These are phyloP conservation scores for Antheraea pernyi DNA, from an alignment of 1,140 invertebrate species.

Conservation along the genomic window DNA sequence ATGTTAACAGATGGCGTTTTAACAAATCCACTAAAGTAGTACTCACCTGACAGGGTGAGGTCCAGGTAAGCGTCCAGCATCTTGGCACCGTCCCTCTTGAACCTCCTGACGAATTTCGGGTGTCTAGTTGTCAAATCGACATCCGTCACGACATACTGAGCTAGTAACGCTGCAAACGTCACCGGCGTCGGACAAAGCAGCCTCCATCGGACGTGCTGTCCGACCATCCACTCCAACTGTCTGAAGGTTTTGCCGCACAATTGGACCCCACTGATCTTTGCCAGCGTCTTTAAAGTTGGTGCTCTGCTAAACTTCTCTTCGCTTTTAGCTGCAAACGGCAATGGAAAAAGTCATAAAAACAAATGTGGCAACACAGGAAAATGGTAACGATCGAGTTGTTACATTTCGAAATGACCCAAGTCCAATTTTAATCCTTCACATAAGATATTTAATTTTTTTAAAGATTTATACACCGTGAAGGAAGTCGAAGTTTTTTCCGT, in stretches of 20 bases:
- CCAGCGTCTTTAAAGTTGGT: slow-evolving; percentile 74
- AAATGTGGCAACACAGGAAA: too few species aligned
- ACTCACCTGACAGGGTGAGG: slow-evolving; percentile 66
- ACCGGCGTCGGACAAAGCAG: slow-evolving; percentile 78
- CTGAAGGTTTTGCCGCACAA: slow-evolving; percentile 75
- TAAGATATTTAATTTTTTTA: too few species aligned
- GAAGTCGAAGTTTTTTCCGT: too few species aligned
- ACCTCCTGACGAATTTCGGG: slow-evolving; percentile 62
- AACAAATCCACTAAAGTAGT: too few species aligned
- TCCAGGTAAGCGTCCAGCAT: slow-evolving; percentile 62
- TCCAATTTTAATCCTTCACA: too few species aligned
- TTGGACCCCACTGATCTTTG: slow-evolving; percentile 63
- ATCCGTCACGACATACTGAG: slow-evolving; percentile 71
- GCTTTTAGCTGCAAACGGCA: slow-evolving; percentile 78
- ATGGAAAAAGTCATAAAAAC: too few species aligned
- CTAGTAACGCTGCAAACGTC: slow-evolving; percentile 79
- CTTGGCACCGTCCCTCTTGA: slow-evolving; percentile 60
- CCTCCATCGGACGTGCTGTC: slow-evolving; percentile 79
- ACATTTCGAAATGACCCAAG: too few species aligned
- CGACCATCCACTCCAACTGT: slow-evolving; percentile 78
- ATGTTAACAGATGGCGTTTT: too few species aligned
- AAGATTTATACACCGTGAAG: too few species aligned
- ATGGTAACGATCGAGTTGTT: too few species aligned
- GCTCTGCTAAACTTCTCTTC: slow-evolving; percentile 78
- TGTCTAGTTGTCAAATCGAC: slow-evolving; percentile 68